Percentiles rank a stretch among this genome's conserved stretches.
phyloP scores from a whole-genome alignment of 2,888 invertebrate genomes.

The Bedellia somnulentella region DNA sequence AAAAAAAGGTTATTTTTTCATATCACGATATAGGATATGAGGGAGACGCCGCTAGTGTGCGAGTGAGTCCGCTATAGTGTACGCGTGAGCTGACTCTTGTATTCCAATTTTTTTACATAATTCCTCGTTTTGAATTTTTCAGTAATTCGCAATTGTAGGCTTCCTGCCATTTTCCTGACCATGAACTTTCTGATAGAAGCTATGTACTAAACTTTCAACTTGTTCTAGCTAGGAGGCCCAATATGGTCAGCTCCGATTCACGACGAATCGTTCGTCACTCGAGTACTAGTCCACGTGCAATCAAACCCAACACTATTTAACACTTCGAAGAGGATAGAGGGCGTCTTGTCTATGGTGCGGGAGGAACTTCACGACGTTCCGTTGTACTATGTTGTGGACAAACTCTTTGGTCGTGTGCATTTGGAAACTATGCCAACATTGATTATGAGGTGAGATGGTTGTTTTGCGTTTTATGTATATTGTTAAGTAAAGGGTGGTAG shows the following conservation, averaged over 20 bases:
- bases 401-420: slow-evolving; percentile 73
- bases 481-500: too few species aligned
- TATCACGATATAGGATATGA: too few species aligned
- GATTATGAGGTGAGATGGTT: slow-evolving; percentile 66
- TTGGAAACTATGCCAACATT: slow-evolving; percentile 70
- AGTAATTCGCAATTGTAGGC: too few species aligned
- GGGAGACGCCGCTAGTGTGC: too few species aligned
- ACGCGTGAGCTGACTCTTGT: too few species aligned
- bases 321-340: slow-evolving; percentile 76
- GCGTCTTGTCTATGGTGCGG: slow-evolving; percentile 75
- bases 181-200: too few species aligned
- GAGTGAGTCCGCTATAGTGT: too few species aligned
- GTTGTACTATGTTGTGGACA: slow-evolving; percentile 83
- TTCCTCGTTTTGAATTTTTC: too few species aligned
- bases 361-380: slow-evolving; percentile 87
- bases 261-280: slow-evolving; percentile 71
- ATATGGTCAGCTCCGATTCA: slow-evolving; percentile 92
- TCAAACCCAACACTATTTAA: slow-evolving; percentile 48
- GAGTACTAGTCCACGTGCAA: slow-evolving; percentile 59
- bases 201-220: too few species aligned
- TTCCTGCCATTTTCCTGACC: too few species aligned
- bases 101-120: too few species aligned
- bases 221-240: slow-evolving; percentile 91
- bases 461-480: neutral
- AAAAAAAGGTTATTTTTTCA: too few species aligned